A percentile compares a stretch with the other conserved stretches of the same genome.
Evolutionary conservation across 2,113 vertebrate species (phyloP).

Genomic region (Leuciscus idus): DNA sequence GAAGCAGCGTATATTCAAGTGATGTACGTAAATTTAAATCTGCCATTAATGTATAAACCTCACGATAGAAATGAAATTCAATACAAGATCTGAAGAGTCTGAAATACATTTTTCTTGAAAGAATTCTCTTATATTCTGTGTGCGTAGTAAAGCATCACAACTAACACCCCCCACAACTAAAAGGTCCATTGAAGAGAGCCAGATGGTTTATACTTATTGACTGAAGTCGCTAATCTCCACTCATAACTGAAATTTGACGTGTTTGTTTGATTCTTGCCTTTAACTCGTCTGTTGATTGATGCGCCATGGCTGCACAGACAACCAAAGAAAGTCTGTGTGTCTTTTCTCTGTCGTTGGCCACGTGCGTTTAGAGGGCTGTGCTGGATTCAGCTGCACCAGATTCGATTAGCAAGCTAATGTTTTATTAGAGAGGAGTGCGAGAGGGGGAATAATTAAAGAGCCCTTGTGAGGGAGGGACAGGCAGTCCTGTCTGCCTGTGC

Average conservation of each 20-base stretch:
- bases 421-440: constrained; percentile 63
- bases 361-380: constrained; percentile 46
- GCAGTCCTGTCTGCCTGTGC: constrained; percentile 51
- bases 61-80: too few species aligned
- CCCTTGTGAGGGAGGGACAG: constrained; percentile 56
- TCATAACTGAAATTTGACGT: constrained; percentile 51
- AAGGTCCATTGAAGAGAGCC: constrained; percentile 52
- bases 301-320: constrained; percentile 46
- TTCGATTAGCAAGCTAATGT: constrained; percentile 64
- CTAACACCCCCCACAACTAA: not conserved
- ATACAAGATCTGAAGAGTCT: too few species aligned
- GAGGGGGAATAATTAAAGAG: constrained; percentile 63
- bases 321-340: constrained; percentile 31
- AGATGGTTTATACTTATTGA: constrained; percentile 57
- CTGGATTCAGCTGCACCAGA: constrained; percentile 58
- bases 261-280: constrained; percentile 52
- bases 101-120: not conserved
- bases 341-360: constrained; percentile 17
- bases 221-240: constrained; percentile 48
- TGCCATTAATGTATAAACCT: not conserved
- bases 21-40: not conserved
- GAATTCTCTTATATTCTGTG: not conserved
- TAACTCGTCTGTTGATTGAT: constrained; percentile 46
- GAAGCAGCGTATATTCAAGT: not conserved
- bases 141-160: not conserved